Evolutionary conservation across 1,140 invertebrate species (phyloP), one percentile per base, ranked within the genome.

Genomic region (Orius insidiosus): DNA sequence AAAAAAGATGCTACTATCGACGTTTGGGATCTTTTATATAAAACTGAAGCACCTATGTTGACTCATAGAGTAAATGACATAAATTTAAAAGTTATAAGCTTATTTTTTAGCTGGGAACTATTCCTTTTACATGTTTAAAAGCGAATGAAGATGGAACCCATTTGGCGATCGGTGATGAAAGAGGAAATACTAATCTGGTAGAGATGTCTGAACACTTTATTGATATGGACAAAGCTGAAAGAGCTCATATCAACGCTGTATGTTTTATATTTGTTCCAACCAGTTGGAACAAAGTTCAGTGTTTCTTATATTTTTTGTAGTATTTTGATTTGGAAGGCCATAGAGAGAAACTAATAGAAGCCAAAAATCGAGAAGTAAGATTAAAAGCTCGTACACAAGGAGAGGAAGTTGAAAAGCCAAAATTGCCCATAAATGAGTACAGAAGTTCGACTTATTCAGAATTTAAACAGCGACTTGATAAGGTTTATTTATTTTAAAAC

Each of bases 301-400:
- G n/a, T 36, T 15, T 36, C 9, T 15, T 36, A n/a, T 15, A 36
- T 15, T 4, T 36, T 36, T 41, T 41, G 13, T 16, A 47, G 45
- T 16, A 32, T 18, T 41, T 48, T 13, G 47, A 48, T 10, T 36
- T 40, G 19, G 47, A 48, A 44, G 11, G 30, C 1, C 18, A 40
- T 24, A 15, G 47, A 31, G 47, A 48, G 19, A 48, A 48, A 36
- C 19, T 48, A 7, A 31, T 48, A 10, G 47, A 48, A 48, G 47
- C 39, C 10, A 48, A 48, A 38, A 6, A 43, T 5, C n/a, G 47
- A 37, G 47, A 48, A 44, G 7, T 48, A 16, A 19, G 34, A 13
- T 31, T 48, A 3, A 48, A 48, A 37, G 47, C 47, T 9, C 8
- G 33, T 3, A 13, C 32, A 45, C 18, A 43, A 43, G 41, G 18